Evolutionary conservation across 2,888 invertebrate species (phyloP), one percentile per base, ranked within the genome.

Genomic region (Stratiomys singularior): DNA sequence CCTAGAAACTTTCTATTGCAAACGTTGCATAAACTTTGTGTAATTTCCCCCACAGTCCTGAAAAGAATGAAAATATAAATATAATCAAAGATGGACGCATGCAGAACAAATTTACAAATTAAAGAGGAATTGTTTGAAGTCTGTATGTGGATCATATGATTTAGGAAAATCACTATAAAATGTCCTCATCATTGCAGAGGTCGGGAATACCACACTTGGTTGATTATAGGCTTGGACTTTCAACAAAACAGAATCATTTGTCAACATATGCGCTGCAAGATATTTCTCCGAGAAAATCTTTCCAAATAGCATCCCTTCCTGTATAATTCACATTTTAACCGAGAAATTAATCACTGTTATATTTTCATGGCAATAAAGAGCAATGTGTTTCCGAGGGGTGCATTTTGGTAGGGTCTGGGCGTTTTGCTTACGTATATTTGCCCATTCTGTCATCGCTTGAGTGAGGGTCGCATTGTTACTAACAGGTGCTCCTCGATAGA

Each of bases 101-200:
- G 47, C 76, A 56, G 76, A 76, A 76, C 76, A 28, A 76, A 76
- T 76, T 30, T 76, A 21, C 63, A 76, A 76, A 76, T 76, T 76
- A 76, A 76, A 60, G 60, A 7, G 60, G 58, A 76, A 76, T 76
- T 76, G 76, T 76, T 76, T 9, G 9, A 37, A 3, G 37, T 5
- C 37, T 37, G 37, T 3, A 9, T 37, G 60, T 76, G 44, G 23
- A 60, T 44, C 60, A 18, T 13, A 76, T 76, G 30, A 76, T 76
- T 76, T 25, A 23, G 44, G 28, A 18, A 28, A 30, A 30, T 74
- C 74, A 74, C 47, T 37, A 37, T 37, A 37, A 37, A 37, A 37
- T 37, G 37, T 37, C 37, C 37, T 37, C 37, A 37, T 37, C 37
- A 37, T 37, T 46, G 69, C 69, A 25, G 56, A 72, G 37, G 71